These are phyloP conservation scores for Drosophila ambigua DNA, from an alignment of 1,140 invertebrate species.

Conservation along the genomic window DNA sequence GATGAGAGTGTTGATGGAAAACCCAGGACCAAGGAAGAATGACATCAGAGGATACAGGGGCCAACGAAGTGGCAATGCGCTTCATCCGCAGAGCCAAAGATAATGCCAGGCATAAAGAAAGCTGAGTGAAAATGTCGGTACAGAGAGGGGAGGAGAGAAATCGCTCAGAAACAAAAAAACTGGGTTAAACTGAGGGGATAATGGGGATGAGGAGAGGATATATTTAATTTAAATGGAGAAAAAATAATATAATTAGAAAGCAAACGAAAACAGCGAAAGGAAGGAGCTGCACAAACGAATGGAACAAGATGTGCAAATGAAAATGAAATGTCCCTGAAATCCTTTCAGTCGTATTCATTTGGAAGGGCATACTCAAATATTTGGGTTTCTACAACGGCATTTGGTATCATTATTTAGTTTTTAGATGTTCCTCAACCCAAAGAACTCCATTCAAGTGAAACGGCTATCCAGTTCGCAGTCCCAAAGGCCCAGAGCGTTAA, in stretches of 20 bases:
- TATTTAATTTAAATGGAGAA: constrained; percentile 19
- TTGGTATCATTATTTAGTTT: too few species aligned
- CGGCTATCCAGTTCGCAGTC: too few species aligned
- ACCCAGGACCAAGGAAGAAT: not conserved
- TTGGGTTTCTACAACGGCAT: not conserved
- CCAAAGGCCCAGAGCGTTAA: too few species aligned
- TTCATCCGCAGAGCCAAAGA: constrained; percentile 16
- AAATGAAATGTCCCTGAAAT: not conserved
- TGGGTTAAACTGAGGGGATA: constrained; percentile 23
- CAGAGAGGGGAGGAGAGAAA: constrained; percentile 1
- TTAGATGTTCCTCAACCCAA: too few species aligned
- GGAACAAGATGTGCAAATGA: not conserved
- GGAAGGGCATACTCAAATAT: not conserved
- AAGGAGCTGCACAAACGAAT: not conserved
- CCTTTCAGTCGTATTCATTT: not conserved
- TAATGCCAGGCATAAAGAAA: constrained; percentile 28
- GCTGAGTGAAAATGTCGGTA: not conserved
- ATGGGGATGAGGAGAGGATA: constrained; percentile 26
- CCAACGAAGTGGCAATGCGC: constrained; percentile 48
- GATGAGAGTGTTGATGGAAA: constrained; percentile 45
- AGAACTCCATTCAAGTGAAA: too few species aligned
- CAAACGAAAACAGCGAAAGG: constrained; percentile 10
- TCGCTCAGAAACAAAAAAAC: constrained; percentile 12
- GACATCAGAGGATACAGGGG: not conserved
- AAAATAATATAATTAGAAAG: constrained; percentile 30